Evolutionary conservation across 2,888 invertebrate genomes (phyloP).

Genomic region (Molanna angustata): DNA sequence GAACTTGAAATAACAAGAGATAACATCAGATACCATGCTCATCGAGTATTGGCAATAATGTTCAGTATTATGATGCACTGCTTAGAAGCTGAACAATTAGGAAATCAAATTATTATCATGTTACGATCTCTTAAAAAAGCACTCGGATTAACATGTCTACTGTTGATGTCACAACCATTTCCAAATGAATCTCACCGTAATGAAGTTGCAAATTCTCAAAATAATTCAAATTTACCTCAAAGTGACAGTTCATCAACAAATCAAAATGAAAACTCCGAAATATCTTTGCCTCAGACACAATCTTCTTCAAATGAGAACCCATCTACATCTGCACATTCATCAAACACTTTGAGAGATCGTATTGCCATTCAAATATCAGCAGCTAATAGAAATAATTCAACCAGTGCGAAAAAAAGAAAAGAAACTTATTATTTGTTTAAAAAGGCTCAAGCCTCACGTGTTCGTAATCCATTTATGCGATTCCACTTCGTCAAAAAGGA

Average conservation of each 20-base stretch:
- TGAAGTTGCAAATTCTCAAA: constrained; percentile 3
- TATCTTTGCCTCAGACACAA: constrained; percentile 29
- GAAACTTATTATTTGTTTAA: constrained; percentile 47
- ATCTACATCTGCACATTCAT: constrained; percentile 35
- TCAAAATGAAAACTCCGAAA: not conserved
- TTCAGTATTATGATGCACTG: constrained; percentile 57
- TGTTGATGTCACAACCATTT: constrained; percentile 48
- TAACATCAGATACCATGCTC: constrained; percentile 52
- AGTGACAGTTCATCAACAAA: not conserved
- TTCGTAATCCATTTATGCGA: constrained; percentile 46
- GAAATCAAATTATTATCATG: constrained; percentile 50
- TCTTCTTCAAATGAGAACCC: not conserved
- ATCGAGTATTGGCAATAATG: constrained; percentile 53
- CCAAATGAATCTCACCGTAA: constrained; percentile 12
- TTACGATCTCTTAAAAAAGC: constrained; percentile 49
- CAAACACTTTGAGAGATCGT: constrained; percentile 42
- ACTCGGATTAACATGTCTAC: constrained; percentile 49
- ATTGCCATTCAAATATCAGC: constrained; percentile 51
- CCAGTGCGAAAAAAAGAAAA: constrained; percentile 45
- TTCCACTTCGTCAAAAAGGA: constrained; percentile 32
- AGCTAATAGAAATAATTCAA: constrained; percentile 49
- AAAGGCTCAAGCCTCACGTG: constrained; percentile 47
- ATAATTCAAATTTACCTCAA: not conserved
- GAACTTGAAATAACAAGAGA: constrained; percentile 50
- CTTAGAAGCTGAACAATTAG: constrained; percentile 49